phyloP scores from a whole-genome alignment of 2,797 vertebrate genomes.

The Darevskia mixta region DNA sequence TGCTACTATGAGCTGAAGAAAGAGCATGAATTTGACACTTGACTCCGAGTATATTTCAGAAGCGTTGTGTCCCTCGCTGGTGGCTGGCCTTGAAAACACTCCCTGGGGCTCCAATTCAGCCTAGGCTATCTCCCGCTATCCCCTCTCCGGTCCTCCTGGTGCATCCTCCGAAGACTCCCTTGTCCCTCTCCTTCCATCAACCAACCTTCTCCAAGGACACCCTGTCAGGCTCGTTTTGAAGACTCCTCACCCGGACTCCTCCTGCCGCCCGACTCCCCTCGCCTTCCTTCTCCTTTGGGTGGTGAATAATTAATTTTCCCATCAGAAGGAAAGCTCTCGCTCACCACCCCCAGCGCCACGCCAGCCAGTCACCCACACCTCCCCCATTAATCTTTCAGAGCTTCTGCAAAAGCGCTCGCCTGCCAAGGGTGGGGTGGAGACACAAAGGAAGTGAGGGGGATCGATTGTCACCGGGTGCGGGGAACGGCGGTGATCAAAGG shows the following conservation, averaged over 20 bases:
- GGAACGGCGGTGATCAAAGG: not conserved
- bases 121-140: too few species aligned
- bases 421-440: not conserved
- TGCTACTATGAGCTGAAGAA: too few species aligned
- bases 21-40: too few species aligned
- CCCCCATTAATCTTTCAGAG: slow-evolving; percentile 34
- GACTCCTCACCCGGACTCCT: not conserved
- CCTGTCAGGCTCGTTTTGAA: not conserved
- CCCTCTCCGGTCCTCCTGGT: too few species aligned
- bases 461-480: not conserved
- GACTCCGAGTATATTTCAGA: too few species aligned
- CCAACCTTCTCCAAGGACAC: slow-evolving; percentile 4
- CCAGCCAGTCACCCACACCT: not conserved
- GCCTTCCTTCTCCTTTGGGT: not conserved
- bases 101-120: too few species aligned
- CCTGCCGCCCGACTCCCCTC: not conserved
- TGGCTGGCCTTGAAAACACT: too few species aligned
- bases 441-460: not conserved
- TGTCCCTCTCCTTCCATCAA: not conserved
- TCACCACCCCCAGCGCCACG: not conserved
- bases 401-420: not conserved
- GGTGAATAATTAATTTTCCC: slow-evolving; percentile 49
- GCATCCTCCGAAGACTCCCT: not conserved
- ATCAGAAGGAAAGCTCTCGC: slow-evolving; percentile 17
- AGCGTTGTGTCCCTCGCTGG: too few species aligned